Conservation (phyloP, 2,113 vertebrate genomes). For the Leucopsar rothschildi region DNA sequence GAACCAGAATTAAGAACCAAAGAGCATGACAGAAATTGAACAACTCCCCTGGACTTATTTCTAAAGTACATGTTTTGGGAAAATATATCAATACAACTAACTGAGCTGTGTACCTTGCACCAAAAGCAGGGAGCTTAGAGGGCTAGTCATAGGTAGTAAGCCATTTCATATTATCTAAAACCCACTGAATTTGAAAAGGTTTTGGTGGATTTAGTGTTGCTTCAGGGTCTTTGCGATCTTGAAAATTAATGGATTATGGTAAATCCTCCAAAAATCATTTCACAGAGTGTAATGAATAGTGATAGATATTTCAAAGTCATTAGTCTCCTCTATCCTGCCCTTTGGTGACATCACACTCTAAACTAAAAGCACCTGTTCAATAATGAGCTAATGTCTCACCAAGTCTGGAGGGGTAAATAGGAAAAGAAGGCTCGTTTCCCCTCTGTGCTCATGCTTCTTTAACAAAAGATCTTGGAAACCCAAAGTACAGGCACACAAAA, state of each 20-base stretch:
- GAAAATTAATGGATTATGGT: not conserved
- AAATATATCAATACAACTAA: not conserved
- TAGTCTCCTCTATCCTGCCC: not conserved
- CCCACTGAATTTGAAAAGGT: not conserved
- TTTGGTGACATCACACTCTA: not conserved
- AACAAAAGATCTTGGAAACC: not conserved
- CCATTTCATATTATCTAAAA: not conserved
- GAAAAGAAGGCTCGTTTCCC: not conserved
- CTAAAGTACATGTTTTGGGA: not conserved
- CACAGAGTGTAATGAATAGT: not conserved
- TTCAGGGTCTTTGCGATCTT: not conserved
- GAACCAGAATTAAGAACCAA: not conserved
- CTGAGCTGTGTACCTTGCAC: not conserved
- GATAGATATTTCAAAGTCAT: not conserved
- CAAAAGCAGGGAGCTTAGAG: not conserved
- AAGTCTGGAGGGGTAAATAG: not conserved
- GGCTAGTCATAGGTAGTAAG: not conserved
- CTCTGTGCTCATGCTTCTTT: not conserved
- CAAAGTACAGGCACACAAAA: not conserved
- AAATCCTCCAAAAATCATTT: constrained; percentile 26
- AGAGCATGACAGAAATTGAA: not conserved
- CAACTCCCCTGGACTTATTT: not conserved
- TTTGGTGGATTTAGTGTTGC: not conserved
- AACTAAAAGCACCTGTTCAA: not conserved
- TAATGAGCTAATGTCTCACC: not conserved